Evolutionary conservation across 2,797 vertebrate genomes (phyloP), one percentile per base, ranked within the genome.

Genomic region (Hylomyscus alleni): DNA sequence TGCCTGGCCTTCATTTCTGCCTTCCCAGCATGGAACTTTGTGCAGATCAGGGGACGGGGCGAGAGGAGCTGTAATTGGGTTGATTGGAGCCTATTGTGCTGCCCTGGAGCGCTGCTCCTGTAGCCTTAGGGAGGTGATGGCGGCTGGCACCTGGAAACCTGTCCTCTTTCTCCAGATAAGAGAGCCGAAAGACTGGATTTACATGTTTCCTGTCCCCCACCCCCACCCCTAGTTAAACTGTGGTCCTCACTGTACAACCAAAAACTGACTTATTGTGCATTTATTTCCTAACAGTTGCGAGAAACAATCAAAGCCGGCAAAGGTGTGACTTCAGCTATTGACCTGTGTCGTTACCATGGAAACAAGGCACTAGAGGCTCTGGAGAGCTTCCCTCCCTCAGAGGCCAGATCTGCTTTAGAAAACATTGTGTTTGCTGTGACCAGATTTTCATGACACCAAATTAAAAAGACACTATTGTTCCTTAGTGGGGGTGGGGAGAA

Each of bases 321-420:
- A 99, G 99, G 99, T 99, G 99, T 99, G 98, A 99, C 99, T 98
- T 99, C 99, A 91, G 99, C 99, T 95, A 98, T 99, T 98, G 99
- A 99, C 99, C 99, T 99, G 97, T 99, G 99, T 98, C 97, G 99
- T 99, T 99, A 99, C 99, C 99, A 99, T 98, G 99, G 99, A 98
- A 99, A 99, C 99, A 99, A 98, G 98, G 99, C 99, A 3, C 98
- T 99, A 99, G 99, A 99, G 78, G 99, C 99, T 98, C 99, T 99
- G 98, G 98, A 99, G 98, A 98, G 97, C 98, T 99, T 99, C 98
- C 99, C 99, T 98, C 98, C 99, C 98, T 99, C 99, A 0, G 99
- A 99, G 98, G 99, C 99, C 98, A 99, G 99, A 97, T 99, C 99
- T 0, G 99, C 99, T 98, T 98, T 99, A 98, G 99, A 99, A 99